phyloP scores from a whole-genome alignment of 2,797 vertebrate species.

The Threskiornis aethiopicus region DNA sequence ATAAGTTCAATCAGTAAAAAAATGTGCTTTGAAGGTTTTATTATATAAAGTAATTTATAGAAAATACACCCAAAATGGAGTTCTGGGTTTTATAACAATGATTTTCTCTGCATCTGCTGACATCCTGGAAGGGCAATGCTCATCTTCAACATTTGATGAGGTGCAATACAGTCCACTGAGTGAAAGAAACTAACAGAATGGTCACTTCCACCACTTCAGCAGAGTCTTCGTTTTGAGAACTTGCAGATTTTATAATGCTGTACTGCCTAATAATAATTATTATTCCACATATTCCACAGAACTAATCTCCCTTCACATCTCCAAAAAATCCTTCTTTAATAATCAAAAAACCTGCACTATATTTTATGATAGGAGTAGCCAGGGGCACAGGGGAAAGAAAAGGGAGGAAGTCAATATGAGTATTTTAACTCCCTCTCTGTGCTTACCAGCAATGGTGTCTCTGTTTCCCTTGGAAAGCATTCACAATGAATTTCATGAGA shows the following conservation, averaged over 20 bases:
- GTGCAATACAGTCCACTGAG: neutral
- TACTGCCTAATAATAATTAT: neutral
- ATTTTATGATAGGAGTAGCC: neutral
- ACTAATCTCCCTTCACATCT: neutral
- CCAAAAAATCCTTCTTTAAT: neutral
- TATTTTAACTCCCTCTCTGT: neutral
- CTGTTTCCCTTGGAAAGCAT: neutral
- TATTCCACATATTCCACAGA: neutral
- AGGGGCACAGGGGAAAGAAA: neutral
- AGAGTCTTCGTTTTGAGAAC: neutral
- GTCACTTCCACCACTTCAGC: neutral
- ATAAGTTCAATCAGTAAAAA: neutral
- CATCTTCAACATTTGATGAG: neutral
- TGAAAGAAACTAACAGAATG: neutral
- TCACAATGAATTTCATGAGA: neutral
- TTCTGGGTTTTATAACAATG: rapidly evolving
- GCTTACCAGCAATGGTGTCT: neutral
- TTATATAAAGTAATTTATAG: neutral
- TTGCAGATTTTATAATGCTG: neutral
- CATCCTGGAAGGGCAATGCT: neutral
- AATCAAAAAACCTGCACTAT: neutral
- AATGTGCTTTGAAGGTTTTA: neutral
- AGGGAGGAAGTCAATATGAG: neutral
- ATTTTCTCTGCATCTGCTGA: neutral
- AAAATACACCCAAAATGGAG: neutral